These are phyloP conservation scores for Osedax frankpressi DNA, from an alignment of 2,888 invertebrate genomes.

Conservation along the genomic window DNA sequence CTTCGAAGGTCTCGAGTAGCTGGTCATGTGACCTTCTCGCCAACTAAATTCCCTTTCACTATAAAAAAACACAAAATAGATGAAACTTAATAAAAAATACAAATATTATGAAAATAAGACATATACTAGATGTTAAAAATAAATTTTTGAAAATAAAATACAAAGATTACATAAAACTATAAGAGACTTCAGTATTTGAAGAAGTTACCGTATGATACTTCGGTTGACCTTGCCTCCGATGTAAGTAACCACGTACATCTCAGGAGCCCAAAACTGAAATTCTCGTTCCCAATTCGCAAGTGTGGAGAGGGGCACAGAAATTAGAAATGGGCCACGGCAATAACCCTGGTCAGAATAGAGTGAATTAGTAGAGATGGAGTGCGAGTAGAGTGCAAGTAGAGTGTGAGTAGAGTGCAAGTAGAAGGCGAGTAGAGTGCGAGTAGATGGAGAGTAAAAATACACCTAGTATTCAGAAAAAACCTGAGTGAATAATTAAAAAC, in stretches of 20 bases:
- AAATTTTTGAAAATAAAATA: too few relatives aligned
- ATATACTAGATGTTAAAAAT: too few relatives aligned
- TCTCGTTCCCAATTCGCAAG: constrained; percentile 31
- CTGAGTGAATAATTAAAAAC: too few relatives aligned
- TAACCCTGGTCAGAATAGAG: constrained; percentile 23
- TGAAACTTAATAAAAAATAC: too few relatives aligned
- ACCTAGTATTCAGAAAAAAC: too few relatives aligned
- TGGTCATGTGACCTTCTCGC: constrained; percentile 21
- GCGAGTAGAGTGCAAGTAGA: too few relatives aligned
- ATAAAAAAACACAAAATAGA: neutral
- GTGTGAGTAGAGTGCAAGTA: too few relatives aligned
- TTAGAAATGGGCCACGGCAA: constrained; percentile 27
- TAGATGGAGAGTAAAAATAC: too few relatives aligned
- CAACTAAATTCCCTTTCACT: constrained; percentile 30
- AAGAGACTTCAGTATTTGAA: neutral
- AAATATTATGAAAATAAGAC: too few relatives aligned
- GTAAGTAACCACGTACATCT: constrained; percentile 30
- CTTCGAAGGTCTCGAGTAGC: constrained; percentile 20
- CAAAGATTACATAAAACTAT: constrained; percentile 28
- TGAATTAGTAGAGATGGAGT: too few relatives aligned
- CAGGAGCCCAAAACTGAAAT: constrained; percentile 31
- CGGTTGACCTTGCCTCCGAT: constrained; percentile 26
- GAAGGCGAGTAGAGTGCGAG: too few relatives aligned
- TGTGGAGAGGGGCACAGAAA: constrained; percentile 29
- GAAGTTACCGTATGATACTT: constrained; percentile 26